A percentile compares a stretch with the other conserved stretches of the same genome.
Evolutionary conservation across 2,888 invertebrate species (phyloP).

Genomic region (Hanleya hanleyi): DNA sequence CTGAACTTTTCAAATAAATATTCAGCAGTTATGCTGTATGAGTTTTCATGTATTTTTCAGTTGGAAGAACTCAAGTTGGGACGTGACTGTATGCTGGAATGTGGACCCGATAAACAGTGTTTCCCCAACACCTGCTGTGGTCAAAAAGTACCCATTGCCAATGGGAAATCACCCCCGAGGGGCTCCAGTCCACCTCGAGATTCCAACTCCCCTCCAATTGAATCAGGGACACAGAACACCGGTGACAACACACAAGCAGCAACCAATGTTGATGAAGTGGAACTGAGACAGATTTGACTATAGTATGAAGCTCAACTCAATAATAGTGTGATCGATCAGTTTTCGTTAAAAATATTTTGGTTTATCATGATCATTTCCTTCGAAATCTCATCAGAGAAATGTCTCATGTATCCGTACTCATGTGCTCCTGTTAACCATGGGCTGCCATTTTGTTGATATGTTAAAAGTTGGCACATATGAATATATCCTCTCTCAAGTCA

Average conservation of each 20-base stretch:
- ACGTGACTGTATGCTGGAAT: conserved; percentile 62
- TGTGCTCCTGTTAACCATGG: too few species aligned
- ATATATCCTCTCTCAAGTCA: too few species aligned
- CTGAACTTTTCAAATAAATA: too few species aligned
- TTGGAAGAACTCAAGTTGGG: conserved; percentile 34
- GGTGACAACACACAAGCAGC: not conserved
- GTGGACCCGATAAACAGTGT: conserved; percentile 66
- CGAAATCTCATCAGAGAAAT: not conserved
- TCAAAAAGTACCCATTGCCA: not conserved
- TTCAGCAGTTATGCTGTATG: too few species aligned
- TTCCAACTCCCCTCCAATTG: too few species aligned
- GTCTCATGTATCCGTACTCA: not conserved
- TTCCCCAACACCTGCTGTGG: conserved; percentile 65
- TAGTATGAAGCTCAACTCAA: not conserved
- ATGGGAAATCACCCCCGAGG: not conserved
- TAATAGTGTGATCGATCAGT: not conserved
- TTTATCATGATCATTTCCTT: not conserved
- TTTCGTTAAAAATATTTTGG: not conserved
- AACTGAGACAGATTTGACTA: not conserved
- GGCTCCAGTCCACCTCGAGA: not conserved
- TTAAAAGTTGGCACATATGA: too few species aligned
- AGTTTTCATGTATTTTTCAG: conserved; percentile 18
- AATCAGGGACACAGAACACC: too few species aligned
- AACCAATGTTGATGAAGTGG: not conserved
- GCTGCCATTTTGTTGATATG: too few species aligned